A percentile compares a stretch with the other conserved stretches of the same genome.
Evolutionary conservation across 2,797 vertebrate genomes (phyloP).

Genomic region (Xenopus petersii): DNA sequence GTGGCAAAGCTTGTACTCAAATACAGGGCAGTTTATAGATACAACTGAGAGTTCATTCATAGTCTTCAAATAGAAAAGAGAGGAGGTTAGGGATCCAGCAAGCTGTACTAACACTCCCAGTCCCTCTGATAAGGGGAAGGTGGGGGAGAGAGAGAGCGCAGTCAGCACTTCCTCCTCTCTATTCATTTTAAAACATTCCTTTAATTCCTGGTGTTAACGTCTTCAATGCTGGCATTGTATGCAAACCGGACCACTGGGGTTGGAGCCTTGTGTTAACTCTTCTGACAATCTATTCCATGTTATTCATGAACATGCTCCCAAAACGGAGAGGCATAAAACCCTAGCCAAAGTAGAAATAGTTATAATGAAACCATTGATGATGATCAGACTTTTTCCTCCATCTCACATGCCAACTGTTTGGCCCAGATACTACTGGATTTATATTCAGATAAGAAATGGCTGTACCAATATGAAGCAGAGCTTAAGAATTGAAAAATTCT

Average conservation of each 20-base stretch:
- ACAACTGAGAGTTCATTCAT: neutral
- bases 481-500: slow-evolving; percentile 3
- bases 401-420: neutral
- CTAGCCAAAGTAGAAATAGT: no score
- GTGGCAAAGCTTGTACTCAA: neutral
- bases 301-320: neutral
- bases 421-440: neutral
- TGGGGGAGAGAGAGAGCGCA: neutral
- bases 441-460: neutral
- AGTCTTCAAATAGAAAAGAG: neutral
- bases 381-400: neutral
- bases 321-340: no score
- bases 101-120: slow-evolving; percentile 7
- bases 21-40: neutral
- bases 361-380: no score
- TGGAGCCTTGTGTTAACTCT: neutral
- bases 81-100: neutral
- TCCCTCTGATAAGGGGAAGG: slow-evolving; percentile 12
- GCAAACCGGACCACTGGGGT: neutral
- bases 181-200: slow-evolving; percentile 63
- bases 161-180: slow-evolving; percentile 58
- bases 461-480: neutral
- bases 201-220: slow-evolving; percentile 58
- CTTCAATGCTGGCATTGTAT: neutral
- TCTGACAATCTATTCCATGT: no score